Conservation (phyloP, 1,140 invertebrate species). For the Frieseomelitta varia region DNA sequence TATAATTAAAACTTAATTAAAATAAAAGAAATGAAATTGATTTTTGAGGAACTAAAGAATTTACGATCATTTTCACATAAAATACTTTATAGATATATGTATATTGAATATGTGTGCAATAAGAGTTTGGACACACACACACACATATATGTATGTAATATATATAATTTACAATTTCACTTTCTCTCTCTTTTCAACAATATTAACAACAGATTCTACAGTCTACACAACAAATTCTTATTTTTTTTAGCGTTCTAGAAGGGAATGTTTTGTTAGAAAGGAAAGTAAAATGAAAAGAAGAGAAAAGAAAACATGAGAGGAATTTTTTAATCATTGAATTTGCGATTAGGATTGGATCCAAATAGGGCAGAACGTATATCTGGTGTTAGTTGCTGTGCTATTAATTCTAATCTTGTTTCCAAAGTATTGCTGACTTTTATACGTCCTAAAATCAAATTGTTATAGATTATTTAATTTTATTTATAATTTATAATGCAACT, state of each 20-base stretch:
- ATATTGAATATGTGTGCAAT: conserved; percentile 17
- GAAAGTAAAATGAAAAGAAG: conserved; percentile 35
- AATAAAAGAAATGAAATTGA: conserved; percentile 12
- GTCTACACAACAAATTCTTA: conserved; percentile 39
- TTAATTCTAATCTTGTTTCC: conserved; percentile 96
- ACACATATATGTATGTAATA: neutral
- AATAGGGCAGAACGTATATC: conserved; percentile 96
- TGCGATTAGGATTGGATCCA: conserved; percentile 96
- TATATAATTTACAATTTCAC: conserved; percentile 50
- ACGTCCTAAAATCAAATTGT: conserved; percentile 77
- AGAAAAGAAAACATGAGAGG: conserved; percentile 33
- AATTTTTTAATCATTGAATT: conserved; percentile 94
- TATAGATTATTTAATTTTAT: neutral
- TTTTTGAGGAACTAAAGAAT: conserved; percentile 16
- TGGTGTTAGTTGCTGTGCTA: conserved; percentile 96
- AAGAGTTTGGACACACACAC: neutral
- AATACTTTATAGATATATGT: conserved; percentile 38
- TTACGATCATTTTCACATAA: conserved; percentile 29
- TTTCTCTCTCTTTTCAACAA: conserved; percentile 40
- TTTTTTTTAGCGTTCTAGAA: conserved; percentile 24
- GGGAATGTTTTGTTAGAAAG: conserved; percentile 41
- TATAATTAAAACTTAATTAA: conserved; percentile 6
- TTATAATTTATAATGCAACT: neutral
- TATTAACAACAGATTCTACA: conserved; percentile 35
- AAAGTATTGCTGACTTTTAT: conserved; percentile 96